Percentiles rank a stretch among this genome's conserved stretches.
Evolutionary conservation across 2,113 vertebrate genomes (phyloP).

Genomic region (Protobothrops flavoviridis): DNA sequence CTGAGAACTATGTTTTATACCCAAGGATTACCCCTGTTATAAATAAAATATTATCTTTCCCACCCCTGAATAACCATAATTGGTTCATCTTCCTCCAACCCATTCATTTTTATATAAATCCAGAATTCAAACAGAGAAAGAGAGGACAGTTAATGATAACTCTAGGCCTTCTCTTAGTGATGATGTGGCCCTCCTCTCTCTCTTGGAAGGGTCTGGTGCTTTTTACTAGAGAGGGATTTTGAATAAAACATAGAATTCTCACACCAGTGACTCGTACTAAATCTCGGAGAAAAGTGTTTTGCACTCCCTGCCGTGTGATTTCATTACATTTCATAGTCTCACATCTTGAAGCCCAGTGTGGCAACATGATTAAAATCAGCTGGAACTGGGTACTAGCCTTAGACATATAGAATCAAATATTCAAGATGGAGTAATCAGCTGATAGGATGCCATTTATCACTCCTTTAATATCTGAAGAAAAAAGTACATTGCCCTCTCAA

Average conservation of each 20-base stretch:
- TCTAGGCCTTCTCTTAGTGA: neutral
- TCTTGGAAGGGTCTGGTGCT: neutral
- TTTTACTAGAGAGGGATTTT: conserved; percentile 13
- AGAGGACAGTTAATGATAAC: neutral
- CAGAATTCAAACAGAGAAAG: neutral
- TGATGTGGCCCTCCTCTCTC: neutral
- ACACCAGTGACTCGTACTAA: conserved; percentile 15
- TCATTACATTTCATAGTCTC: conserved; percentile 33
- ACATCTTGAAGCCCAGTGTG: conserved; percentile 41
- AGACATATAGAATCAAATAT: conserved; percentile 46
- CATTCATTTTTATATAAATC: neutral
- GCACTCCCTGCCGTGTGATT: conserved; percentile 41
- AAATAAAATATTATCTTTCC: neutral
- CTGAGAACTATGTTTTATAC: neutral
- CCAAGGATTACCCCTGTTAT: neutral
- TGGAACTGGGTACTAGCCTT: conserved; percentile 33
- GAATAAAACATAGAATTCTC: conserved; percentile 19
- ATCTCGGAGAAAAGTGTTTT: conserved; percentile 26
- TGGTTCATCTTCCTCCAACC: neutral
- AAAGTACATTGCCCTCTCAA: conserved; percentile 57
- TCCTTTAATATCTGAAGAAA: conserved; percentile 46
- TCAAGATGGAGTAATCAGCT: conserved; percentile 43
- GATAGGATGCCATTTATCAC: conserved; percentile 59
- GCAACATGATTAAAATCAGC: conserved; percentile 48
- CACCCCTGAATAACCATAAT: neutral